A percentile compares a stretch with the other conserved stretches of the same genome.
phyloP scores from a whole-genome alignment of 2,797 vertebrate genomes.

The Sebastes trivittatus region DNA sequence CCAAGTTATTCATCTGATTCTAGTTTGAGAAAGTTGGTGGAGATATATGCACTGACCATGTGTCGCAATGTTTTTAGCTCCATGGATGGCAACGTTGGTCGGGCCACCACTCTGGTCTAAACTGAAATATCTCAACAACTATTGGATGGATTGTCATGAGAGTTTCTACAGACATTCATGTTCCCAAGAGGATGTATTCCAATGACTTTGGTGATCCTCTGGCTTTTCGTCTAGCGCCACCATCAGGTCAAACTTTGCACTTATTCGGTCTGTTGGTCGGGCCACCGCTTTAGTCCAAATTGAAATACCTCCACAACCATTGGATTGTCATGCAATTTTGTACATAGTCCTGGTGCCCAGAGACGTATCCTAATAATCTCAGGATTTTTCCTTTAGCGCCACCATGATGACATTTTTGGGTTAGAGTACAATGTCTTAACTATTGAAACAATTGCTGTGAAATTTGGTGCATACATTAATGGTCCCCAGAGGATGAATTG shows the following conservation, averaged over 20 bases:
- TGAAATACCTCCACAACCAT: not conserved
- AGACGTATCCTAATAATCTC: not conserved
- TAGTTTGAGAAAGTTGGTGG: not conserved
- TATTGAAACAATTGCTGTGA: not conserved
- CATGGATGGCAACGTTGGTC: not conserved
- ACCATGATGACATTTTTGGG: not conserved
- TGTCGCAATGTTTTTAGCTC: not conserved
- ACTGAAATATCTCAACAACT: not conserved
- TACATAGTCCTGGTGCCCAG: not conserved
- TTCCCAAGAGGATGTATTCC: not conserved
- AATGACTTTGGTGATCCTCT: not conserved
- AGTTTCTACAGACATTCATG: not conserved
- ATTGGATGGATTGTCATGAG: not conserved
- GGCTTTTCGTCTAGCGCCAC: not conserved
- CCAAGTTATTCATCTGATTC: not conserved
- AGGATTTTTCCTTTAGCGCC: not conserved
- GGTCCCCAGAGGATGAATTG: not conserved
- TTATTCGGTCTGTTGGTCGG: too few species aligned
- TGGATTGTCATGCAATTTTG: not conserved
- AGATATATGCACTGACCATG: not conserved
- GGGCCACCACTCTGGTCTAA: not conserved
- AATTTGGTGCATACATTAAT: not conserved
- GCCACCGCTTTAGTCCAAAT: not conserved
- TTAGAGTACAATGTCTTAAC: not conserved
- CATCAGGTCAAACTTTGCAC: too few species aligned